Base-by-base conservation (phyloP, 2,888 invertebrate genomes). In the Desoria tigrina region DNA sequence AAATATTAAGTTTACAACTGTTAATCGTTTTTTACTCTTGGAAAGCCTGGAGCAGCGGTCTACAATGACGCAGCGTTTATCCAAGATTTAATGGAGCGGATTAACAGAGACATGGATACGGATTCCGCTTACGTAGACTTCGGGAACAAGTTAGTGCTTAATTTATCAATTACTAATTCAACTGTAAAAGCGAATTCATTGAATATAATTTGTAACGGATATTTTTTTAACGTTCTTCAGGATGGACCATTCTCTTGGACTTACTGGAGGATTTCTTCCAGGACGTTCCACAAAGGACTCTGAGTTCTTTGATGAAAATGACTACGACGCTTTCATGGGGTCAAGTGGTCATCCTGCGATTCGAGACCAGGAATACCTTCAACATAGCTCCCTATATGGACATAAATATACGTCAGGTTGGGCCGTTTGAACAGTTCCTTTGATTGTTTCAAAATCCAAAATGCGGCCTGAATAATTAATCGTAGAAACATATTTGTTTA, bases 351-450 rank as follows among this genome's bases (percentile, higher is more conserved):
- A 87, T 81, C 90, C 91, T 3, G 90, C 90, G 74, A 84, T 92
- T 68, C 85, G 94, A 27, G 94, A 94, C 80, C 90, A 90, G 77
- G 94, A 94, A 79, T 93, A 89, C 78, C 78, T 94, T 76, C 90
- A 90, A 78, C 94, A 94, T 80, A 91, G 88, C 76, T 85, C 88
- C 4, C 81, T 89, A 18, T 88, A 88, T 86, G 88, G 89, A 2
- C 90, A 89, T 79, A 79, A 77, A 76, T 81, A 74, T 78, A 80
- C 71, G 74, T 77, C 70, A 78, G 80, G 71, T 76, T 80, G 79
- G n/a, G n/a, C n/a, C n/a, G n/a, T 7, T 61, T 18, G 2, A 2
- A 7, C 9, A 57, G 16, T 7, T 11, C 23, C 54, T 61, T 2
- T 53, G 37, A 39, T 16, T 39, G n/a, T 21, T 45, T 21, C n/a